These are phyloP conservation scores for Ceyx cyanopectus DNA, from an alignment of 2,113 vertebrate genomes.

Conservation along the genomic window DNA sequence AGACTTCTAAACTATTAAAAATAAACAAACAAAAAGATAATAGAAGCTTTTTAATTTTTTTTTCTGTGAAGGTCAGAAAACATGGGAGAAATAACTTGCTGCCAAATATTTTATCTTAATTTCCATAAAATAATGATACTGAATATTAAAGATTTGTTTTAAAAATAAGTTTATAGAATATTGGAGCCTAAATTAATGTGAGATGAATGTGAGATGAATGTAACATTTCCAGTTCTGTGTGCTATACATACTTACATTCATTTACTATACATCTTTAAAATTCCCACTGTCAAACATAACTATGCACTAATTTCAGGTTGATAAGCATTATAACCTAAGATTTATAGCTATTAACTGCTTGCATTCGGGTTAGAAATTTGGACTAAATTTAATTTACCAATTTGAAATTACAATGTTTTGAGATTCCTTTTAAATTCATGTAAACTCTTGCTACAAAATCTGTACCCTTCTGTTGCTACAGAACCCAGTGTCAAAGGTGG, in stretches of 20 bases:
- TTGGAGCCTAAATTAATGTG: background rate
- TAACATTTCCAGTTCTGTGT: background rate
- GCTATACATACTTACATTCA: background rate
- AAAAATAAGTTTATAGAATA: background rate
- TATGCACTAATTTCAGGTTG: background rate
- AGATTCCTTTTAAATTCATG: background rate
- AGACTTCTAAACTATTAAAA: background rate
- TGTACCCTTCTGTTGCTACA: background rate
- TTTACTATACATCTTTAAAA: background rate
- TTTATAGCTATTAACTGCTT: background rate
- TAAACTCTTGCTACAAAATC: background rate
- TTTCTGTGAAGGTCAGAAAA: background rate
- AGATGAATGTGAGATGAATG: background rate
- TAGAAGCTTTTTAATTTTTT: background rate
- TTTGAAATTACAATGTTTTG: background rate
- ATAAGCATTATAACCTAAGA: background rate
- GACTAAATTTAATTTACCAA: background rate
- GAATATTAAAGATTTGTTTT: background rate
- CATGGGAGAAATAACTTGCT: fast-evolving
- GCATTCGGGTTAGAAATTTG: background rate
- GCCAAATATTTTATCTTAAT: background rate
- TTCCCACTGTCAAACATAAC: background rate
- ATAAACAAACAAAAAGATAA: background rate
- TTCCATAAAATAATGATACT: background rate
- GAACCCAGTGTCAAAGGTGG: background rate